Evolutionary conservation across 2,888 invertebrate species (phyloP).

Genomic region (Eristalinus aeneus): DNA sequence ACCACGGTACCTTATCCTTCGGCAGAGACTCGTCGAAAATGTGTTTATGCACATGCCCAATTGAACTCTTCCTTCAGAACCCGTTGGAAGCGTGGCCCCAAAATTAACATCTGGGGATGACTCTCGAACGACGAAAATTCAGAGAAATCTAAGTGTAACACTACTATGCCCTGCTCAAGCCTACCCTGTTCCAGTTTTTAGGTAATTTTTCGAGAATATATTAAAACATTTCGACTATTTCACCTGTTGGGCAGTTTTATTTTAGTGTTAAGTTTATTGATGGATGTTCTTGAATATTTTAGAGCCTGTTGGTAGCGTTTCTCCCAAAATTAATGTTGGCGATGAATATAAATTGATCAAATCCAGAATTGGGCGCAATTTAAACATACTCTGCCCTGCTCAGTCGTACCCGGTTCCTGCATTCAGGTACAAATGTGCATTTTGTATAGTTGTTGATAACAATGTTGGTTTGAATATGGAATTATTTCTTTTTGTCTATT

Average conservation of each 20-base stretch:
- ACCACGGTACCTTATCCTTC: conserved; percentile 62
- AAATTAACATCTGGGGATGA: conserved; percentile 87
- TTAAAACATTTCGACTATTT: neutral
- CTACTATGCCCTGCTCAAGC: conserved; percentile 86
- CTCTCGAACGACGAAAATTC: conserved; percentile 82
- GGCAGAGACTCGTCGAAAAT: neutral
- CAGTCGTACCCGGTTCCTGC: conserved; percentile 87
- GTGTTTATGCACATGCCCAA: neutral
- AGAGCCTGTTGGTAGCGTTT: conserved; percentile 84
- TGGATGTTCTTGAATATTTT: conserved; percentile 1
- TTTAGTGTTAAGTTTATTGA: neutral
- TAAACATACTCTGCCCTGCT: conserved; percentile 84
- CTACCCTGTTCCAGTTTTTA: conserved; percentile 86
- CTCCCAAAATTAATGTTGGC: conserved; percentile 84
- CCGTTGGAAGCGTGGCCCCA: conserved; percentile 82
- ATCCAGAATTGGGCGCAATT: conserved; percentile 78
- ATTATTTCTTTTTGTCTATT: neutral
- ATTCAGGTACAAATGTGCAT: conserved; percentile 82
- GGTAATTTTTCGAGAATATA: conserved; percentile 81
- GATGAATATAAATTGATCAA: conserved; percentile 81
- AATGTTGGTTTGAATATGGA: neutral
- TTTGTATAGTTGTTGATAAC: neutral
- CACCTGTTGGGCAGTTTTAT: conserved; percentile 25
- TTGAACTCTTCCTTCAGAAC: conserved; percentile 80
- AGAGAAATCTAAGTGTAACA: conserved; percentile 82